A percentile compares a stretch with the other conserved stretches of the same genome.
These are phyloP conservation scores for Speoplatyrhinus poulsoni DNA, from an alignment of 2,113 vertebrate species.

Conservation along the genomic window DNA sequence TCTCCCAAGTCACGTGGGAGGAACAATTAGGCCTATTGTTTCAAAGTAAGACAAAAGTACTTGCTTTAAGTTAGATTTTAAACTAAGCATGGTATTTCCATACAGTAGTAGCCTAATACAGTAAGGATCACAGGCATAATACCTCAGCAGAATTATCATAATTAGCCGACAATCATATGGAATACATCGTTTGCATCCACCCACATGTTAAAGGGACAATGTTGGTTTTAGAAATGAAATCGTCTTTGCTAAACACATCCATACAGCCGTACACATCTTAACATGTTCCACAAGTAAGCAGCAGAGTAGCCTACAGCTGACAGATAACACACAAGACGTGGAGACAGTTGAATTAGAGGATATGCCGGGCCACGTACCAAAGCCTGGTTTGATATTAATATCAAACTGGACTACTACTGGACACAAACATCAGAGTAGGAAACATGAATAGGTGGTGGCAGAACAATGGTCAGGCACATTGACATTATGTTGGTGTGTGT, in stretches of 20 bases:
- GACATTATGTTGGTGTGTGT: neutral
- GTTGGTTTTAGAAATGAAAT: neutral
- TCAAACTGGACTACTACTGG: slow-evolving; percentile 7
- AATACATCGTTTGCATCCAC: neutral
- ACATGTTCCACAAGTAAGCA: neutral
- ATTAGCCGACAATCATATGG: neutral
- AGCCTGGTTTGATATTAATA: slow-evolving; percentile 19
- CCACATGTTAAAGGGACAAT: neutral
- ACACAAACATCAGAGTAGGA: slow-evolving; percentile 37
- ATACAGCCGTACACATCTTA: neutral
- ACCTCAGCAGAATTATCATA: slow-evolving; percentile 12
- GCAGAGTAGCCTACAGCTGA: neutral
- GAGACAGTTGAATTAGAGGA: slow-evolving; percentile 5
- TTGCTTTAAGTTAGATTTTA: too few relatives aligned
- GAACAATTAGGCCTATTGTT: too few relatives aligned
- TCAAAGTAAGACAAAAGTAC: too few relatives aligned
- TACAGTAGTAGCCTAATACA: too few relatives aligned
- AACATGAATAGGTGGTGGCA: slow-evolving; percentile 37
- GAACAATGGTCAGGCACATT: slow-evolving; percentile 35
- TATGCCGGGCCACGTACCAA: slow-evolving; percentile 27
- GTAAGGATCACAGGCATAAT: neutral
- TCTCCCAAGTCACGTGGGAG: slow-evolving; percentile 15
- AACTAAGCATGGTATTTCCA: too few relatives aligned
- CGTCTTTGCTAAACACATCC: slow-evolving; percentile 1
- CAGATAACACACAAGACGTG: neutral